A percentile compares a stretch with the other conserved stretches of the same genome.
Evolutionary conservation across 92 coral and sea anemone species (phyloP).

Genomic region (Palythoa grandiflora): DNA sequence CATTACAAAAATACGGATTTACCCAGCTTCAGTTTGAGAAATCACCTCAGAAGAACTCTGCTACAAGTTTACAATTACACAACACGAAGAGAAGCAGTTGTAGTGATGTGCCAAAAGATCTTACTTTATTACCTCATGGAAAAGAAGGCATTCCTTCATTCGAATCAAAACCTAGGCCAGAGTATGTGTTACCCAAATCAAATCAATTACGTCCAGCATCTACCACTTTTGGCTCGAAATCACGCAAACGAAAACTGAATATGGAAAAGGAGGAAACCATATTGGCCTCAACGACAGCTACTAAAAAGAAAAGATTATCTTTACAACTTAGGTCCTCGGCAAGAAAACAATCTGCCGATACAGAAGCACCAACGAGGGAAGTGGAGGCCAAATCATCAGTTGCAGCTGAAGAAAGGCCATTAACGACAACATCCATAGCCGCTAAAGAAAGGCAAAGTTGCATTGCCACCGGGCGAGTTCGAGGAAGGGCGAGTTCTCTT

Average conservation of each 20-base stretch:
- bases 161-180: background rate
- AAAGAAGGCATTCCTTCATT: background rate
- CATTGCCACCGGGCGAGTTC: background rate
- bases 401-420: background rate
- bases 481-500: background rate
- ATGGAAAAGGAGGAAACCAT: constrained; percentile 16
- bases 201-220: background rate
- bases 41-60: background rate
- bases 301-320: constrained; percentile 38
- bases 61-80: background rate
- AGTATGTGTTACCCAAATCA: background rate
- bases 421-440: background rate
- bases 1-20: constrained; percentile 31
- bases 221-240: background rate
- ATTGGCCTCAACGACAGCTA: background rate
- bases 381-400: background rate
- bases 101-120: background rate
- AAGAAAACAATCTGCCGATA: background rate
- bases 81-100: background rate
- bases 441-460: constrained; percentile 21
- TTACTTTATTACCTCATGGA: background rate
- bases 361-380: background rate
- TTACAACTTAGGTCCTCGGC: constrained; percentile 18
- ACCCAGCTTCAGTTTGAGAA: constrained; percentile 29
- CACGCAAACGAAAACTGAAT: background rate